A percentile compares a stretch with the other conserved stretches of the same genome.
Conservation (phyloP, 2,888 invertebrate species). For the Patella pellucida region DNA sequence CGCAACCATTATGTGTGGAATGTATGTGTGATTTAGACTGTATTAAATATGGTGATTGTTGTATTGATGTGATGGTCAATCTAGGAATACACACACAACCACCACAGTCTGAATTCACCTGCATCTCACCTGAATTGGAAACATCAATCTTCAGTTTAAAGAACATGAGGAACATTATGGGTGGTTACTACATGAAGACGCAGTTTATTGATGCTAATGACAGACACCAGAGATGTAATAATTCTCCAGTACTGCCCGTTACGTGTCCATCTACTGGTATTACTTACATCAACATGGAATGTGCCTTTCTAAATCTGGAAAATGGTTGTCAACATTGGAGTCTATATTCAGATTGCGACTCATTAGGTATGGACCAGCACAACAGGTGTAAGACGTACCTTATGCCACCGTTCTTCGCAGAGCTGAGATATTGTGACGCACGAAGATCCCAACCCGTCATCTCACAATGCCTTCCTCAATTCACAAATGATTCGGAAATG, state of each 20-base stretch:
- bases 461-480: not conserved
- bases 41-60: conserved; percentile 2
- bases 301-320: not conserved
- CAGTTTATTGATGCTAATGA: not conserved
- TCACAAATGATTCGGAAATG: too few relatives aligned
- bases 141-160: not conserved
- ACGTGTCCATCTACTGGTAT: not conserved
- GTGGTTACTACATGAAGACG: not conserved
- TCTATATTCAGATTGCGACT: not conserved
- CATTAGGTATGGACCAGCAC: too few relatives aligned
- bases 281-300: not conserved
- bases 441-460: not conserved
- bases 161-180: not conserved
- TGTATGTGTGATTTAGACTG: not conserved
- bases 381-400: not conserved
- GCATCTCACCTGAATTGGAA: not conserved
- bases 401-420: not conserved
- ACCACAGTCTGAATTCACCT: not conserved
- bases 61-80: not conserved
- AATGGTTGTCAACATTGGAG: not conserved
- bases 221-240: not conserved
- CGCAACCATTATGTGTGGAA: too few relatives aligned
- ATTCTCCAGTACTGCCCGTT: not conserved
- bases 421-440: not conserved
- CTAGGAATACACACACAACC: not conserved